These are phyloP conservation scores for Spodoptera picta DNA, from an alignment of 2,888 invertebrate genomes.

Conservation along the genomic window DNA sequence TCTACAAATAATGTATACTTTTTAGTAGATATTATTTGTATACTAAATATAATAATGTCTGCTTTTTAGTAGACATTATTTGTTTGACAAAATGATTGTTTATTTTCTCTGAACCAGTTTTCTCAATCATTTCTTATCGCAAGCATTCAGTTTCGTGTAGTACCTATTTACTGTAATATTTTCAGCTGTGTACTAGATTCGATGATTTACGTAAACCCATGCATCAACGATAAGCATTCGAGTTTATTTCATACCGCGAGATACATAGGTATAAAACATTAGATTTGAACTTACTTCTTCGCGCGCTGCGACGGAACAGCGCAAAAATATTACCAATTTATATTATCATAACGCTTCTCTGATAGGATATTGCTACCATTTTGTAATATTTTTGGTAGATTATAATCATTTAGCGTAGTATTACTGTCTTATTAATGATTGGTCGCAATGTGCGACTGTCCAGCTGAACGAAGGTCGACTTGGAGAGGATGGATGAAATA, in stretches of 20 bases:
- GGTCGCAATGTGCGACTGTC: no score
- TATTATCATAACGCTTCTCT: not conserved
- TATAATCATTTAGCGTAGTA: no score
- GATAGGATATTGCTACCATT: not conserved
- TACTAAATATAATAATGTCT: no score
- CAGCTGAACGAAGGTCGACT: no score
- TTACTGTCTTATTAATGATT: no score
- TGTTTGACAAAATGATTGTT: no score
- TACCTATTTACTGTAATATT: constrained; percentile 5
- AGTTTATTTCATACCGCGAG: constrained; percentile 21
- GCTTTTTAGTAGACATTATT: no score
- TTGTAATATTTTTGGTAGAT: not conserved
- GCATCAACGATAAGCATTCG: constrained; percentile 30
- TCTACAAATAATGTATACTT: no score
- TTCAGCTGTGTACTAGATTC: constrained; percentile 16
- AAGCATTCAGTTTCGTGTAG: constrained; percentile 10
- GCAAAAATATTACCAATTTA: constrained; percentile 10
- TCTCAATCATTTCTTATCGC: no score
- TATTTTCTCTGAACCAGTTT: no score
- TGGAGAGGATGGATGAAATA: no score
- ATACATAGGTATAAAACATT: constrained; percentile 2
- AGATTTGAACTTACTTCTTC: constrained; percentile 8
- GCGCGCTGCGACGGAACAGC: constrained; percentile 1
- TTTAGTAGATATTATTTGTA: no score
- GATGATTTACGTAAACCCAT: constrained; percentile 32